Evolutionary conservation across 1,140 invertebrate genomes (phyloP).

Genomic region (Zaprionus lachaisei): DNA sequence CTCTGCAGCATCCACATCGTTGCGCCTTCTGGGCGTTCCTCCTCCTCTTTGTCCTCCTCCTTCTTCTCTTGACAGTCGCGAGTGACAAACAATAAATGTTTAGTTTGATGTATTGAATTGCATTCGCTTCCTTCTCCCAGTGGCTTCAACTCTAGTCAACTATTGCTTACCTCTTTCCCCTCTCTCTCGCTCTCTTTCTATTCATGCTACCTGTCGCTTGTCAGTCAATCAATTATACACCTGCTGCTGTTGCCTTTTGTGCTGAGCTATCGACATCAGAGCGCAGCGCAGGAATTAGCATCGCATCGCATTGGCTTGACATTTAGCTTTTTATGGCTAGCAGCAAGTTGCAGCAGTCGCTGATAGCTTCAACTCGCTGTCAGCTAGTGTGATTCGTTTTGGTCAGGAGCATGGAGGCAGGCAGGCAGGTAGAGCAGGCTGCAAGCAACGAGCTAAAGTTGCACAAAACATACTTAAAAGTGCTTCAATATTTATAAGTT

Average conservation of each 20-base stretch:
- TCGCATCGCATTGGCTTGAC: slow-evolving; percentile 15
- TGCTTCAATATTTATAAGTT: background rate
- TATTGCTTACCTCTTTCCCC: background rate
- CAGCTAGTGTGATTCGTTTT: background rate
- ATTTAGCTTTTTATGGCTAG: slow-evolving; percentile 26
- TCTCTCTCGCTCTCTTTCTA: slow-evolving; percentile 15
- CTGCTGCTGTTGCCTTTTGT: slow-evolving; percentile 58
- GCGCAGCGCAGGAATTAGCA: slow-evolving; percentile 20
- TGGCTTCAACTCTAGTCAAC: background rate
- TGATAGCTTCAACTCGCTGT: slow-evolving; percentile 20
- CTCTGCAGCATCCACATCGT: slow-evolving; percentile 29
- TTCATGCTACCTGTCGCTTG: slow-evolving; percentile 54
- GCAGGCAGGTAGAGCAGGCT: background rate
- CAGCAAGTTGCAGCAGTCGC: background rate
- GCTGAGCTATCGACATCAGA: slow-evolving; percentile 31
- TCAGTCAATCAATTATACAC: slow-evolving; percentile 74
- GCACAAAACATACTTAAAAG: background rate
- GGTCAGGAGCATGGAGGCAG: slow-evolving; percentile 20
- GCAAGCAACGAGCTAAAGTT: background rate
- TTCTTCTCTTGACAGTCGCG: slow-evolving; percentile 31
- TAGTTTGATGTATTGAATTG: slow-evolving; percentile 61
- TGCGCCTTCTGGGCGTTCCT: slow-evolving; percentile 32
- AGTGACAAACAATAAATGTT: slow-evolving; percentile 72
- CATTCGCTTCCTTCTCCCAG: slow-evolving; percentile 34
- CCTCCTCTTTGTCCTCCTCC: background rate